phyloP scores from a whole-genome alignment of 2,113 vertebrate species.

The Mesembrinibis cayennensis region DNA sequence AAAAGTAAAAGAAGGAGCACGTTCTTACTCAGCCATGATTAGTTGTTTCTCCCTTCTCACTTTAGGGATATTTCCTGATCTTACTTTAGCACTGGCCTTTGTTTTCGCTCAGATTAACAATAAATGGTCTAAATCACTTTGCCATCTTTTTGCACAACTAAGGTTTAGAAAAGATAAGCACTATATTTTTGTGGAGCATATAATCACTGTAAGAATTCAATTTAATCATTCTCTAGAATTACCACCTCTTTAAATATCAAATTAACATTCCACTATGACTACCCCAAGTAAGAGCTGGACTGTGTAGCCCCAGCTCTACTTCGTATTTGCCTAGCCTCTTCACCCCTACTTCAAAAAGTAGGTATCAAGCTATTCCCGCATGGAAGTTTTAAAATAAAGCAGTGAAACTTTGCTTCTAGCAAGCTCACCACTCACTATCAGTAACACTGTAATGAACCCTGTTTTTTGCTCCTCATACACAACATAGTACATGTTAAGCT shows the following conservation, averaged over 20 bases:
- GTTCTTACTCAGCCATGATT: background rate
- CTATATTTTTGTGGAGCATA: background rate
- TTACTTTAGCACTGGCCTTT: constrained; percentile 38
- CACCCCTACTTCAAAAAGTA: background rate
- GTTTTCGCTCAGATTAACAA: constrained; percentile 38
- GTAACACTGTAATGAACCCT: background rate
- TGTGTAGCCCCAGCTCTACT: background rate
- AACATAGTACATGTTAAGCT: background rate
- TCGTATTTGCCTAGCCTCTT: background rate
- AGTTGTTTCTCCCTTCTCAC: constrained; percentile 20
- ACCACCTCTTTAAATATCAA: background rate
- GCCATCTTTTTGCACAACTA: constrained; percentile 42
- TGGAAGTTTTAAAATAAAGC: background rate
- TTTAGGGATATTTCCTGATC: constrained; percentile 54
- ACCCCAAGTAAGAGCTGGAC: background rate
- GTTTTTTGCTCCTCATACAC: background rate
- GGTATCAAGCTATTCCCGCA: background rate
- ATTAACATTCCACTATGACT: background rate
- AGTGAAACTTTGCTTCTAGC: background rate
- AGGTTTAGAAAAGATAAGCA: constrained; percentile 20
- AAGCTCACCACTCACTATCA: background rate
- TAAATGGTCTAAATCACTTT: constrained; percentile 12
- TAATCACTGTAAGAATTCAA: background rate
- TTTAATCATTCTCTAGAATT: background rate
- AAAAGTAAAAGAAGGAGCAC: background rate